Percentiles rank a stretch among this genome's conserved stretches.
Evolutionary conservation across 2,797 vertebrate species (phyloP).

Genomic region (Jordanella pulchra): DNA sequence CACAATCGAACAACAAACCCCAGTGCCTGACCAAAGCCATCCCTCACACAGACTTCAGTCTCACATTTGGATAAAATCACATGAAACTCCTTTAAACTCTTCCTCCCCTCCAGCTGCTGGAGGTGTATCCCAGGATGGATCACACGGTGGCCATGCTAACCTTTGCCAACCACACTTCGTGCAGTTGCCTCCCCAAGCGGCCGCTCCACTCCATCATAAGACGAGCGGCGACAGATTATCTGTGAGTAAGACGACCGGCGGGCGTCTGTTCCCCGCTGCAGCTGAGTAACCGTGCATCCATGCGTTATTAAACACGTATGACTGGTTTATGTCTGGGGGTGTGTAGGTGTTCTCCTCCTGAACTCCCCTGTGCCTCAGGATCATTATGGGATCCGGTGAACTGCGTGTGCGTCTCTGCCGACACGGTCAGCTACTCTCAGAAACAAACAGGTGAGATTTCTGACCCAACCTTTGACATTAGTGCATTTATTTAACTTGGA

Average conservation of each 20-base stretch:
- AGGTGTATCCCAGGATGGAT: slow-evolving; percentile 68
- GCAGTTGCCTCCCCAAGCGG: slow-evolving; percentile 71
- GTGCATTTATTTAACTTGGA: no score
- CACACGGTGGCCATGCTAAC: slow-evolving; percentile 66
- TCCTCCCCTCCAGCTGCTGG: slow-evolving; percentile 66
- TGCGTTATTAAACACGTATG: slow-evolving; percentile 10
- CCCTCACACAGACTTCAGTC: slow-evolving; percentile 3
- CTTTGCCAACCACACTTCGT: slow-evolving; percentile 80
- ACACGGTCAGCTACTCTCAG: slow-evolving; percentile 63
- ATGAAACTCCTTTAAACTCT: background rate
- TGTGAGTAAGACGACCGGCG: slow-evolving; percentile 60
- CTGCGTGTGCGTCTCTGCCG: slow-evolving; percentile 69
- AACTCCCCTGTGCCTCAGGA: slow-evolving; percentile 66
- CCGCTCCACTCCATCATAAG: slow-evolving; percentile 78
- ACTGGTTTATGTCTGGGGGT: slow-evolving; percentile 29
- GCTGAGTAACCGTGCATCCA: background rate
- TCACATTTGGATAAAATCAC: background rate
- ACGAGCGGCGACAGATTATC: slow-evolving; percentile 64
- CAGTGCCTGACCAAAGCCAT: background rate
- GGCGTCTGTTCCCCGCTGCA: background rate
- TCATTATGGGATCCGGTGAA: slow-evolving; percentile 71
- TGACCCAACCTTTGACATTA: no score
- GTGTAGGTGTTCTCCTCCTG: slow-evolving; percentile 72
- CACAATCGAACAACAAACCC: slow-evolving; percentile 22
- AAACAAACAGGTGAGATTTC: slow-evolving; percentile 61